Evolutionary conservation across 2,113 vertebrate species (phyloP), one percentile per base, ranked within the genome.

Genomic region (Amphilophus citrinellus): DNA sequence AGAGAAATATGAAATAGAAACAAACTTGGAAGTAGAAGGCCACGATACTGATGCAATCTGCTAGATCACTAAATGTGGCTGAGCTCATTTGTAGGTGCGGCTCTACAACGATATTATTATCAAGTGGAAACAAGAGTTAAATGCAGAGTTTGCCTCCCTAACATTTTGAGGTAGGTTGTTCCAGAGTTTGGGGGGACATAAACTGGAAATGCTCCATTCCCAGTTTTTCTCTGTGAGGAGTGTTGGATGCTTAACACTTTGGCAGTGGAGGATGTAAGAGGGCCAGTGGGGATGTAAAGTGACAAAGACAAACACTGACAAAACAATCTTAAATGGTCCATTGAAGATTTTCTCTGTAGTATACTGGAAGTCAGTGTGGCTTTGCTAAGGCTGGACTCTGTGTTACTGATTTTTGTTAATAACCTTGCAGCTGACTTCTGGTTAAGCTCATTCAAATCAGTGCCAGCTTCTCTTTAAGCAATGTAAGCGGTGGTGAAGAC

Each of bases 381-480:
- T 44, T 66, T 44, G 39, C 63, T 44, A 27, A 17, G 39, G 44
- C n/a, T 66, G n/a, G 39, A 66, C 39, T 44, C 63, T n/a, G n/a
- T 44, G 63, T 66, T 66, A 66, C 27, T 47, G 65, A 68, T 68
- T 68, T 68, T 68, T 42, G 27, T 18, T 27, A 68, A 68, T 27
- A 68, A 47, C 65, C 39, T 68, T 68, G 65, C 65, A 68, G n/a
- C 39, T 27, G 65, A 47, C 47, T 47, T 39, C 39, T 17, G n/a
- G 63, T 24, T 15, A 66, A 66, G 39, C 63, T 47, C 63, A 8
- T 44, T 68, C 27, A 32, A 30, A 11, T 58, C n/a, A 66, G 61
- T 75, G 3, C n/a, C 60, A 80, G 79, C 44, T 79, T 61, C 61
- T 84, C 62, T 65, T 73, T 68, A 32, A 71, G 47, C 24, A 62